These are phyloP conservation scores for Caenorhabditis auriculariae DNA, from an alignment of 2,888 invertebrate genomes.

Conservation along the genomic window DNA sequence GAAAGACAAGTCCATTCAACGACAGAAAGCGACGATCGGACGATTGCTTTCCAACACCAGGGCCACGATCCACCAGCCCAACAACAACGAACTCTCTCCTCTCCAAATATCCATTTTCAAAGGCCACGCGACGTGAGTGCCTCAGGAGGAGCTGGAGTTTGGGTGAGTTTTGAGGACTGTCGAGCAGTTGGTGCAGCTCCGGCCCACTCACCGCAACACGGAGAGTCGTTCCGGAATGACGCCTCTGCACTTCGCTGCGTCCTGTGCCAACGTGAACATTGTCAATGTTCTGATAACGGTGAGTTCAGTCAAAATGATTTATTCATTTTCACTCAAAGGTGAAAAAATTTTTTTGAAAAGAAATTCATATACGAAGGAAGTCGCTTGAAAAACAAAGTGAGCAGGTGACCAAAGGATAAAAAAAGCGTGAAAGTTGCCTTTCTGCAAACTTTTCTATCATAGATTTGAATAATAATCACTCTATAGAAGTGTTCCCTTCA, in stretches of 20 bases:
- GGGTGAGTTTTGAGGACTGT: conserved; percentile 16
- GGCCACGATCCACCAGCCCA: conserved; percentile 22
- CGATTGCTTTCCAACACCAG: conserved; percentile 30
- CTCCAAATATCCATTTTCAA: conserved; percentile 19
- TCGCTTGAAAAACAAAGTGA: too few species aligned
- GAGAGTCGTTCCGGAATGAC: conserved; percentile 15
- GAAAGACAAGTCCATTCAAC: not conserved
- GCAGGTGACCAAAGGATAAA: too few species aligned
- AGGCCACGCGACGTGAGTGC: conserved; percentile 14
- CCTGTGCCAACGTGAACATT: conserved; percentile 25
- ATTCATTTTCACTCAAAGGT: not conserved
- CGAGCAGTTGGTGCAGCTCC: conserved; percentile 23
- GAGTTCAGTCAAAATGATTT: too few species aligned
- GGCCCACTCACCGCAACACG: conserved; percentile 15
- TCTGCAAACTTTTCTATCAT: not conserved
- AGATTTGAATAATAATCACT: not conserved
- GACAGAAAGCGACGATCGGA: conserved; percentile 27
- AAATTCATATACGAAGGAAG: too few species aligned
- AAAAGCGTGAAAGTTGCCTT: too few species aligned
- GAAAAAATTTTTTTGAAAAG: not conserved
- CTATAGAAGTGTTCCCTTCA: too few species aligned
- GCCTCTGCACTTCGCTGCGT: conserved; percentile 31
- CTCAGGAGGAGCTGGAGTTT: not conserved
- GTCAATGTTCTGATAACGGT: conserved; percentile 27
- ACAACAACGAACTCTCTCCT: conserved; percentile 14